These are phyloP conservation scores for Penaeus monodon DNA, from an alignment of 2,888 invertebrate genomes.

Conservation along the genomic window DNA sequence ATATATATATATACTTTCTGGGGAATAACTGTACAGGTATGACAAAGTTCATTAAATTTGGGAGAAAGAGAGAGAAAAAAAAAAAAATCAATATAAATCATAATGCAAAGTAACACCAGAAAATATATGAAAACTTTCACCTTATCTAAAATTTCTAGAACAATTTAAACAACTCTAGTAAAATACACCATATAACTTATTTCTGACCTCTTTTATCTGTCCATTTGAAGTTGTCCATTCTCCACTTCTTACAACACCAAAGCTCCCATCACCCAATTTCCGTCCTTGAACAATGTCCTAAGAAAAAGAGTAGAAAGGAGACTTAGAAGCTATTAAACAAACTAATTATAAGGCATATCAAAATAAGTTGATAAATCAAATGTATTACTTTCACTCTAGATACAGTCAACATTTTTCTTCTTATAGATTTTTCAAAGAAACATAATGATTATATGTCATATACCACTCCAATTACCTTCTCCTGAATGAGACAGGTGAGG, in stretches of 20 bases:
- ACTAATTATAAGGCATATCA: neutral
- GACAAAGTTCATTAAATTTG: too few relatives aligned
- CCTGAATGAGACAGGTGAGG: slow-evolving; percentile 86
- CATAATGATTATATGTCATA: neutral
- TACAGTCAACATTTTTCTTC: neutral
- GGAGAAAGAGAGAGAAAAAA: too few relatives aligned
- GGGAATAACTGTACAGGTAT: too few relatives aligned
- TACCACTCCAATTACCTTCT: slow-evolving; percentile 72
- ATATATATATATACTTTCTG: too few relatives aligned
- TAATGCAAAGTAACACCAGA: too few relatives aligned
- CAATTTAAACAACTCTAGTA: too few relatives aligned
- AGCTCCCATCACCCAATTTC: slow-evolving; percentile 96
- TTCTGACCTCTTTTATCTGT: slow-evolving; percentile 47
- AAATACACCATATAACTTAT: neutral
- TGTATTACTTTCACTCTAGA: neutral
- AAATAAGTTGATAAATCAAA: neutral
- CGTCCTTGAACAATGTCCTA: slow-evolving; percentile 68
- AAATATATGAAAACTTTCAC: too few relatives aligned
- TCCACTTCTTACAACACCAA: slow-evolving; percentile 94
- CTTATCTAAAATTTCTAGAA: too few relatives aligned
- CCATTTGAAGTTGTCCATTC: slow-evolving; percentile 81
- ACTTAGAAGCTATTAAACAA: neutral
- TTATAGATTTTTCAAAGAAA: too few relatives aligned
- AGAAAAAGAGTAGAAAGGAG: neutral
- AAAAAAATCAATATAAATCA: too few relatives aligned